Evolutionary conservation across 2,888 invertebrate species (phyloP).

Genomic region (Thysanoteuthis rhombus): DNA sequence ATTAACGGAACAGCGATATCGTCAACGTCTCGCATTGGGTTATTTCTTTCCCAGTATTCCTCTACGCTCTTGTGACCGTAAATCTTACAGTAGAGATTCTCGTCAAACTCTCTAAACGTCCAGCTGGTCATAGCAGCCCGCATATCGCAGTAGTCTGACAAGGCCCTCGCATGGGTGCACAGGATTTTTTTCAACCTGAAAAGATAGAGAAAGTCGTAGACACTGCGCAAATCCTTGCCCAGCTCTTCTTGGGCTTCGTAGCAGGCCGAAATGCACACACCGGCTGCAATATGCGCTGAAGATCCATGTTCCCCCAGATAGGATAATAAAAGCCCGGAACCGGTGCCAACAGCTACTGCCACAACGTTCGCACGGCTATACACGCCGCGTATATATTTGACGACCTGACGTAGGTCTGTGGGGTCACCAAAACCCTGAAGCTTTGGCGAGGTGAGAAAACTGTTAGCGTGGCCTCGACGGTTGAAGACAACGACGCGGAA

Average conservation of each 20-base stretch:
- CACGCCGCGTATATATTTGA: conserved; percentile 53
- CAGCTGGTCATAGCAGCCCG: conserved; percentile 46
- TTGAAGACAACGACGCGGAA: conserved; percentile 61
- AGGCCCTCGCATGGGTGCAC: conserved; percentile 47
- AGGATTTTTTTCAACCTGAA: conserved; percentile 50
- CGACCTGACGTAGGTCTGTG: conserved; percentile 54
- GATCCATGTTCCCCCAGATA: conserved; percentile 64
- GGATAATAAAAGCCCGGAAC: conserved; percentile 58
- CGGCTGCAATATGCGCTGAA: conserved; percentile 52
- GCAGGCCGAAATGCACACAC: conserved; percentile 59
- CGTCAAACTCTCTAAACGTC: conserved; percentile 54
- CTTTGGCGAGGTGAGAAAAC: conserved; percentile 56
- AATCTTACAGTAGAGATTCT: conserved; percentile 53
- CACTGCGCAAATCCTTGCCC: conserved; percentile 43
- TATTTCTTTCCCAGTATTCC: conserved; percentile 60
- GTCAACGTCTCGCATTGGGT: conserved; percentile 63
- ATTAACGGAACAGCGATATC: conserved; percentile 62
- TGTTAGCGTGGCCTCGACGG: conserved; percentile 58
- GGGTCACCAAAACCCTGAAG: conserved; percentile 60
- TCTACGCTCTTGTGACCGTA: conserved; percentile 48
- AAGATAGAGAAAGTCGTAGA: conserved; percentile 52
- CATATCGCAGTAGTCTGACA: conserved; percentile 51
- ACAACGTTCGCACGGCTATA: conserved; percentile 50
- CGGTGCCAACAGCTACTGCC: conserved; percentile 58
- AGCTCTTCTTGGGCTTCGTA: conserved; percentile 51